Percentiles rank a stretch among this genome's conserved stretches.
phyloP scores from a whole-genome alignment of 2,888 invertebrate species.

The Dolichopus griseipennis region DNA sequence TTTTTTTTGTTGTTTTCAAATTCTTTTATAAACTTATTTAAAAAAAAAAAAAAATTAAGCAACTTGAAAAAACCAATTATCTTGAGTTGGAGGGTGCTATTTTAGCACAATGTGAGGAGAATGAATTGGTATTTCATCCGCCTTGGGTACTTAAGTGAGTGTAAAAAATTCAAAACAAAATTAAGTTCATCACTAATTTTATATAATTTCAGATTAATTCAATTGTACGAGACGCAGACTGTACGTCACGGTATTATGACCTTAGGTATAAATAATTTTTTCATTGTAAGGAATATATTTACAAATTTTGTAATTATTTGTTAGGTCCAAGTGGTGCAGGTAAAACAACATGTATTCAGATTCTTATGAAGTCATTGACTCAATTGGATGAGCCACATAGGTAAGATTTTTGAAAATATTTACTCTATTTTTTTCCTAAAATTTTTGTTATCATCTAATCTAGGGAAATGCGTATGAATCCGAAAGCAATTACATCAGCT shows the following conservation, averaged over 20 bases:
- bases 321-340: conserved; percentile 82
- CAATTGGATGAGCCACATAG: conserved; percentile 75
- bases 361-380: conserved; percentile 81
- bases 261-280: conserved; percentile 45
- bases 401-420: conserved; percentile 40
- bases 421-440: not conserved
- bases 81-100: conserved; percentile 84
- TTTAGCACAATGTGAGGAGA: conserved; percentile 68
- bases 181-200: not conserved
- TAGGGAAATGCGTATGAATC: conserved; percentile 93
- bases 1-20: not conserved
- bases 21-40: not conserved
- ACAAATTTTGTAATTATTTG: not conserved
- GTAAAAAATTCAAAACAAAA: not conserved
- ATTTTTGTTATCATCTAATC: not conserved
- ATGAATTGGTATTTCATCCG: conserved; percentile 80
- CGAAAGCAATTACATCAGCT: conserved; percentile 92
- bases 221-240: conserved; percentile 90
- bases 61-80: conserved; percentile 84
- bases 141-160: conserved; percentile 80
- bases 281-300: not conserved
- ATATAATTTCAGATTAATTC: conserved; percentile 53
- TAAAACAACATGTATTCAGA: conserved; percentile 82
- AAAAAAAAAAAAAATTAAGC: conserved; percentile 31
- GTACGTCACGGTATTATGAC: conserved; percentile 96